Percentiles rank a stretch among this genome's conserved stretches.
Evolutionary conservation across 2,113 vertebrate genomes (phyloP).

Genomic region (Nothocercus julius): DNA sequence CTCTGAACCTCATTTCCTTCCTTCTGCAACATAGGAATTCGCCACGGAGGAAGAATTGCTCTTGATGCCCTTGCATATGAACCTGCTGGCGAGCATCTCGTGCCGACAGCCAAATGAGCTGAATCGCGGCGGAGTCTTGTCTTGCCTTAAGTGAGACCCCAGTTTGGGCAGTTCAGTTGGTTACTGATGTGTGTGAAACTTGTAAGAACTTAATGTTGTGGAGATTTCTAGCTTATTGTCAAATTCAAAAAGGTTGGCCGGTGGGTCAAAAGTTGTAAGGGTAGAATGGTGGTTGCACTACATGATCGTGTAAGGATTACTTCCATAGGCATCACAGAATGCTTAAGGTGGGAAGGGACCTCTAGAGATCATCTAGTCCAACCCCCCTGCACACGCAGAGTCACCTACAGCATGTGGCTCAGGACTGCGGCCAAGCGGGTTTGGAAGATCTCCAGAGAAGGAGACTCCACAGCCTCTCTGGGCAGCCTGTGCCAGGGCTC

Average conservation of each 20-base stretch:
- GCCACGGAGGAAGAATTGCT: not conserved
- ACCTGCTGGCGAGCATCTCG: too few species aligned
- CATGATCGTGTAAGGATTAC: not conserved
- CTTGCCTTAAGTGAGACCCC: not conserved
- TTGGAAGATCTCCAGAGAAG: too few species aligned
- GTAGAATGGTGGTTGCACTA: not conserved
- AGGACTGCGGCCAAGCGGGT: too few species aligned
- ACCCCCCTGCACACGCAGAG: too few species aligned
- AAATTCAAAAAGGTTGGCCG: not conserved
- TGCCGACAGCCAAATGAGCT: not conserved
- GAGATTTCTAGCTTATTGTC: not conserved
- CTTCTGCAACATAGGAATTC: not conserved
- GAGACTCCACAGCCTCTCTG: too few species aligned
- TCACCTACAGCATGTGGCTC: too few species aligned
- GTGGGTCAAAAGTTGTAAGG: not conserved
- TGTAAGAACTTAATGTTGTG: not conserved
- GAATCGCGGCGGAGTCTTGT: not conserved
- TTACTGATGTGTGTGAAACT: not conserved
- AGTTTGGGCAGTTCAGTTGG: accelerated
- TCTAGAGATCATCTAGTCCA: too few species aligned
- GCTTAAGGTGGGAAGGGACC: too few species aligned
- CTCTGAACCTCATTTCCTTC: not conserved
- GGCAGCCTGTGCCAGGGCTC: too few species aligned
- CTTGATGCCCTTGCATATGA: not conserved
- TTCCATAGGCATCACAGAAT: not conserved